A percentile compares a stretch with the other conserved stretches of the same genome.
Conservation (phyloP, 2,113 vertebrate genomes). For the Salminus brasiliensis region DNA sequence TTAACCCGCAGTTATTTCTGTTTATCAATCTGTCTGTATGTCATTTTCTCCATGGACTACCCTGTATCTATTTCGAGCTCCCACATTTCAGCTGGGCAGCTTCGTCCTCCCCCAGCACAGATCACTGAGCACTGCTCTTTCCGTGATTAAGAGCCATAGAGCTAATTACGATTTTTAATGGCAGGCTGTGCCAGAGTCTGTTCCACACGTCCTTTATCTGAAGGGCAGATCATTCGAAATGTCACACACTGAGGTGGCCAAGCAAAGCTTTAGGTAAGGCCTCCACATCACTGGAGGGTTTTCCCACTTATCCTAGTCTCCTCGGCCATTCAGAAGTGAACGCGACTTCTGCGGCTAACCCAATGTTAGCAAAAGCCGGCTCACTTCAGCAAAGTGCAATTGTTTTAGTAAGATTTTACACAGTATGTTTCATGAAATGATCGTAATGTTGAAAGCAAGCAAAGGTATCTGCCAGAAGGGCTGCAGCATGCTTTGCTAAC, state of each 20-base stretch:
- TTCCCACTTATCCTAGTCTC: not conserved
- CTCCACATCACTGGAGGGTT: not conserved
- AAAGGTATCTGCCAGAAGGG: constrained; percentile 30
- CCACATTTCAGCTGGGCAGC: constrained; percentile 35
- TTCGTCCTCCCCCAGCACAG: constrained; percentile 23
- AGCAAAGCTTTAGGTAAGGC: not conserved
- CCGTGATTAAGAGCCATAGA: constrained; percentile 45
- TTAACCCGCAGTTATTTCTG: not conserved
- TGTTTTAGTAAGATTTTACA: too few relatives aligned
- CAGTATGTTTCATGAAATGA: not conserved
- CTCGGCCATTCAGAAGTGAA: not conserved
- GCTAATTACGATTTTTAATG: constrained; percentile 62
- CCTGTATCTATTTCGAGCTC: constrained; percentile 27
- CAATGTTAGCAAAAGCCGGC: too few relatives aligned
- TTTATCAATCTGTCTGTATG: constrained; percentile 9
- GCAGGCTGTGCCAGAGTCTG: constrained; percentile 15
- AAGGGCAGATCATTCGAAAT: constrained; percentile 35
- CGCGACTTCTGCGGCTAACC: too few relatives aligned
- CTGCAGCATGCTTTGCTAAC: constrained; percentile 38
- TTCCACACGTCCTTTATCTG: constrained; percentile 46
- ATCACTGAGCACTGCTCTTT: constrained; percentile 51
- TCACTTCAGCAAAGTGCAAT: too few relatives aligned
- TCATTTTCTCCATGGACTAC: constrained; percentile 14
- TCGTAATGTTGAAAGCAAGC: not conserved
- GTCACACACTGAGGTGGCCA: constrained; percentile 21